A percentile compares a stretch with the other conserved stretches of the same genome.
phyloP scores from a whole-genome alignment of 2,797 vertebrate species.

The Hypotaenidia philippensis region DNA sequence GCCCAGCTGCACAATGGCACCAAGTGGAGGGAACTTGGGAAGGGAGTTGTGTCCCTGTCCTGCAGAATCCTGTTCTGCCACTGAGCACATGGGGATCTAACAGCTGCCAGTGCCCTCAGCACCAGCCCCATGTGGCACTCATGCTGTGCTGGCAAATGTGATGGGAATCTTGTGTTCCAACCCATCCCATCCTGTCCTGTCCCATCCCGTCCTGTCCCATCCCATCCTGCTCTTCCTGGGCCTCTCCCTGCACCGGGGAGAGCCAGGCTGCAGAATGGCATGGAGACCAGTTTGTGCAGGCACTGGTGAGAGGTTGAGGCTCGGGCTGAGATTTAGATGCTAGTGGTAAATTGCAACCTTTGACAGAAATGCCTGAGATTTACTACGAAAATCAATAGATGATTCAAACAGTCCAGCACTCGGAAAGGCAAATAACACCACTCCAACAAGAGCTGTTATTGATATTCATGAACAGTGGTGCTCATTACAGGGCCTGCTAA shows the following conservation, averaged over 20 bases:
- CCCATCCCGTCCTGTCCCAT: too few species aligned
- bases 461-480: neutral
- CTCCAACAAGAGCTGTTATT: neutral
- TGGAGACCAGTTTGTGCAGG: accelerated
- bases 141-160: accelerated
- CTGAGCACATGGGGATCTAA: accelerated
- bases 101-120: neutral
- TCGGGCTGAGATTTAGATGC: neutral
- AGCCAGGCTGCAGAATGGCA: neutral
- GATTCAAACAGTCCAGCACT: neutral
- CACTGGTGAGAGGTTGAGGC: neutral
- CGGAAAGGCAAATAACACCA: neutral
- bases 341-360: slow-evolving; percentile 56
- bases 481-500: neutral
- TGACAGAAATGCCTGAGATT: slow-evolving; percentile 33
- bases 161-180: neutral
- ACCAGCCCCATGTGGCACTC: accelerated
- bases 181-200: too few species aligned
- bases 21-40: neutral
- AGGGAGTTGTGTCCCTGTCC: neutral
- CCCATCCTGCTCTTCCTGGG: neutral
- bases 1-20: neutral
- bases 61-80: neutral
- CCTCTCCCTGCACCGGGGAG: neutral
- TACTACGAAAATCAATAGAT: slow-evolving; percentile 30